Base-by-base conservation (phyloP, 2,113 vertebrate species). In the Proteles cristata region DNA sequence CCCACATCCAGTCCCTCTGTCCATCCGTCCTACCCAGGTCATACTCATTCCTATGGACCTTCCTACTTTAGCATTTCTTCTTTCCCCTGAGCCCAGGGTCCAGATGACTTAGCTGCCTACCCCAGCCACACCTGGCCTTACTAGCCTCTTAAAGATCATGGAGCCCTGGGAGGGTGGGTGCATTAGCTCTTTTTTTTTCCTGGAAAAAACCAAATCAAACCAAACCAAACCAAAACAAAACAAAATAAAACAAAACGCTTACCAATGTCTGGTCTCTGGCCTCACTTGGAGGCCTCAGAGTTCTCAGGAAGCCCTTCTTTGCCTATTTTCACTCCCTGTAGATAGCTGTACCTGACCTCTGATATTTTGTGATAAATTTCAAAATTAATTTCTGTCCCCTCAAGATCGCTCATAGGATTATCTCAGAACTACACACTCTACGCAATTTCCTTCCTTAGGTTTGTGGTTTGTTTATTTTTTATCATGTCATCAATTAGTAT, bases 21-120 rank as follows among this genome's bases (percentile, higher is more conserved):
- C 6, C 23, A 50, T 16, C 23, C 28, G 33, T 61, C 26, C 17
- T 28, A 6, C 17, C 45, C 61, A 6, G 10, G 2, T 21, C 1
- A 0, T 1, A 2, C 5, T 28, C 21, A 28, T 11, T 7, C 7
- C 35, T 77, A 31, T 68, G 31, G 9, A 0, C 35, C 35, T 79
- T 53, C 5, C 7, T n/a, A 1, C 10, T 26, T 11, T 16, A 39
- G 8, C 0, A 0, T 11, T 15, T 3, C 3, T 73, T 80, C 1
- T 11, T 71, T 33, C 14, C 48, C 9, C 33, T 0, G 1, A 21
- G 12, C 10, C 21, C 69, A 8, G 7, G 19, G 31, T 2, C 7
- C 12, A 50, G 11, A 16, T 2, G 15, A 0, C 35, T 63, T 19
- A 19, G 28, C 1, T 39, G 14, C 19, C 12, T 71, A 71, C 4